Base-by-base conservation (phyloP, 2,888 invertebrate species). In the Poecilus cupreus region DNA sequence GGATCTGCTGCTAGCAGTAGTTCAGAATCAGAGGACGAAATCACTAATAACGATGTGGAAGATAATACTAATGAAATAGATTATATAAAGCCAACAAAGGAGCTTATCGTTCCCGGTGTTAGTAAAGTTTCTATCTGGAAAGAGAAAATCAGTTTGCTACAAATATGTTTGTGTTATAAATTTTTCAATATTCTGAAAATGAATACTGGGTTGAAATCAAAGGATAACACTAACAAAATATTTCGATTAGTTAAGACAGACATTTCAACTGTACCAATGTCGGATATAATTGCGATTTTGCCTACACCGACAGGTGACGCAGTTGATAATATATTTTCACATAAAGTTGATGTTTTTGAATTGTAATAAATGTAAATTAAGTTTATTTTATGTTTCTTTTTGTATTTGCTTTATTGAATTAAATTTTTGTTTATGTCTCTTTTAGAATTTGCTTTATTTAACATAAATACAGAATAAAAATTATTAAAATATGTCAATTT, bases 241-340 rank as follows among this genome's bases (percentile, higher is more conserved):
- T 74, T 80, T 80, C 39, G 46, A 1, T 43, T 74, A 37, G 43
- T 74, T 26, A 70, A 70, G n/a, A 80, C n/a, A 10, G 80, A 80
- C 39, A 80, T 70, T 51, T 80, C 72, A 26, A 74, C 80, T 22
- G 74, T 80, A 37, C 72, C 80, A 32, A 37, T 54, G 2, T 13
- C 49, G 54, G 80, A 80, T 26, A 54, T 80, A 39, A 20, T 72
- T 24, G 22, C 70, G 1, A 37, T 74, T 22, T 54, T 80, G 4
- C 74, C 74, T 6, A 22, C 16, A n/a, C 74, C 80, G 13, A 74
- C 20, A 54, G 54, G 0, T 54, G 57, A 54, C 39, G 43, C 3
- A 64, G 81, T 51, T 4, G 10, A 51, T 51, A 51, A 51, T 51
- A 51, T 32, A 51, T 51, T 51, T 51, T 18, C 6, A 51, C 16